Evolutionary conservation across 2,113 vertebrate genomes (phyloP).

Genomic region (Gorsachius goisagi): DNA sequence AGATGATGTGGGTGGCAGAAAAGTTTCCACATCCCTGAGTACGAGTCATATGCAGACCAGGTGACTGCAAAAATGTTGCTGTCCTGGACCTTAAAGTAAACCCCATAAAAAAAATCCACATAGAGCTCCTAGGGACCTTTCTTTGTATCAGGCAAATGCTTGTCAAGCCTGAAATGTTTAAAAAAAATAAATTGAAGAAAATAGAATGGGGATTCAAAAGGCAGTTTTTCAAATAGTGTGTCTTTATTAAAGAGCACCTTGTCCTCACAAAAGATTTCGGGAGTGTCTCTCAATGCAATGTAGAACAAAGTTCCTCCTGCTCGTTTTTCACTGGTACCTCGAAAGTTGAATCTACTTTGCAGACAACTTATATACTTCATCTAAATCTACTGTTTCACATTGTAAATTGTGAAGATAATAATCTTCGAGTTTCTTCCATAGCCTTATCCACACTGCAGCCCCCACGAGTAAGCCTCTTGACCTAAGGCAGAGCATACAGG

Average conservation of each 20-base stretch:
- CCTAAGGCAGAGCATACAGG: fast-evolving
- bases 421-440: neutral
- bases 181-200: neutral
- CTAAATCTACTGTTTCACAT: neutral
- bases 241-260: neutral
- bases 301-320: neutral
- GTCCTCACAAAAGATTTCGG: neutral
- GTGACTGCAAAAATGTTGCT: neutral
- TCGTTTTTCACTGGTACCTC: neutral
- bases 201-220: neutral
- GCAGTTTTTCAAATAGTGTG: fast-evolving
- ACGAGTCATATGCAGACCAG: neutral
- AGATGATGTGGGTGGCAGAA: neutral
- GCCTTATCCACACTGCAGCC: neutral
- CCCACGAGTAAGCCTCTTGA: neutral
- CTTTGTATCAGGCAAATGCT: neutral
- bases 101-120: neutral
- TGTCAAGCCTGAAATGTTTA: neutral
- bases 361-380: neutral
- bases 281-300: neutral
- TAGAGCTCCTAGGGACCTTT: neutral
- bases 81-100: neutral
- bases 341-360: neutral
- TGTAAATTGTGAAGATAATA: neutral
- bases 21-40: neutral